Evolutionary conservation across 1,140 invertebrate genomes (phyloP), one percentile per base, ranked within the genome.

Genomic region (Drosophila eugracilis): DNA sequence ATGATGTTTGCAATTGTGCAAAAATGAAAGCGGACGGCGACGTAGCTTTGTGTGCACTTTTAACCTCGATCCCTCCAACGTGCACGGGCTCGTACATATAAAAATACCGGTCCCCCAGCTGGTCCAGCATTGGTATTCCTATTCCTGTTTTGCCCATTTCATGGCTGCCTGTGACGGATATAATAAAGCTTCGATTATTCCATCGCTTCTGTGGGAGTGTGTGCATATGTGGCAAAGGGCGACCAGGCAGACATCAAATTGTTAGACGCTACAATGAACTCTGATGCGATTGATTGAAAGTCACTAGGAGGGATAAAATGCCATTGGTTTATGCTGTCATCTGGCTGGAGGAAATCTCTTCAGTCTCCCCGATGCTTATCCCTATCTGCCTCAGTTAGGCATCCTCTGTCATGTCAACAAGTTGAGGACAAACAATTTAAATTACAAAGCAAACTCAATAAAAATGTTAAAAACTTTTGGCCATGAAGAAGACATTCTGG

Each of bases 361-460:
- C 19, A 3, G 19, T n/a, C 41, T 6, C 3, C 44, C 17, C 60
- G 39, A 22, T 34, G 39, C 55, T 55, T n/a, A 48, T 17, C n/a
- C 12, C 22, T 10, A 10, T 22, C 17, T 5, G 2, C 10, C 4
- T 22, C 9, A 53, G 36, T 62, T 41, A 58, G 52, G 58, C 36
- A 34, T 44, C 26, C 39, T 24, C 26, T 45, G 44, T 42, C 58
- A 52, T 76, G 80, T 86, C 81, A 86, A 86, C 80, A 84, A 84
- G 80, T 86, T 69, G 60, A 44, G 60, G 58, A 49, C 81, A 85
- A 86, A 85, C 81, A 86, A 85, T 81, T 85, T 85, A 85, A 85
- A 85, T 85, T 85, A 88, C 83, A 85, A 86, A 81, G 78, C 77
- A 86, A 85, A 85, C 83, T 85, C 78, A 88, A 85, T 81, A 85